These are phyloP conservation scores for Amphiprion percula DNA, from an alignment of 2,113 vertebrate species.

Conservation along the genomic window DNA sequence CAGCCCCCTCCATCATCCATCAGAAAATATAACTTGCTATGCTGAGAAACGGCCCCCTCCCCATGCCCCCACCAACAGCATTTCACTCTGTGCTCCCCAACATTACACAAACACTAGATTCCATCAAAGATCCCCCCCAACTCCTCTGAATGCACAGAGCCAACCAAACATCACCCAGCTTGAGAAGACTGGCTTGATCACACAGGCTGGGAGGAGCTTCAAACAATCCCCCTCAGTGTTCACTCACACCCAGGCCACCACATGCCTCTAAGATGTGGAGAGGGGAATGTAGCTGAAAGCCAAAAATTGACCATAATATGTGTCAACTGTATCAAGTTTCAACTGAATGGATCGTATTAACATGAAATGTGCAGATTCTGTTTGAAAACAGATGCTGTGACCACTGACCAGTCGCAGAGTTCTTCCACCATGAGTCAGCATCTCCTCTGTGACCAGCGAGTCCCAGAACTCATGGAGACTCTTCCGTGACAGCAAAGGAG, in stretches of 20 bases:
- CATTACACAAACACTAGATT: constrained; percentile 81
- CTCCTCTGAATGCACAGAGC: constrained; percentile 78
- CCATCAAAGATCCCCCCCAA: constrained; percentile 66
- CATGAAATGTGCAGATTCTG: constrained; percentile 13
- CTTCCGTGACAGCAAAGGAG: constrained; percentile 50
- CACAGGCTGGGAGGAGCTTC: constrained; percentile 48
- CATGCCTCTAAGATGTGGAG: constrained; percentile 49
- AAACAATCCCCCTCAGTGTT: constrained; percentile 72
- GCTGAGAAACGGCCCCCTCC: constrained; percentile 10
- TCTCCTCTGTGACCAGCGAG: constrained; percentile 25
- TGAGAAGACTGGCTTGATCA: constrained; percentile 69
- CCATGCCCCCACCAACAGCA: constrained; percentile 32
- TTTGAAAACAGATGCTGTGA: constrained; percentile 32
- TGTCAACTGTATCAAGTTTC: constrained; percentile 42
- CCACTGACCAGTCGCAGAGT: constrained; percentile 5
- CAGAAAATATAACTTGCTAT: constrained; percentile 40
- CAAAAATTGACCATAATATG: constrained; percentile 39
- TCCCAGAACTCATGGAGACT: constrained; percentile 17
- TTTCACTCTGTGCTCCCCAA: constrained; percentile 61
- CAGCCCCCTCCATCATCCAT: constrained; percentile 34
- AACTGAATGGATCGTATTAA: constrained; percentile 26
- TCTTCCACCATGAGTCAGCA: constrained; percentile 61
- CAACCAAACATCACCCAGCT: constrained; percentile 67
- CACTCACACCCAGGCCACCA: constrained; percentile 38
- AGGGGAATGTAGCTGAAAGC: constrained; percentile 23